These are phyloP conservation scores for Temnothorax curvispinosus DNA, from an alignment of 1,140 invertebrate species.

Conservation along the genomic window DNA sequence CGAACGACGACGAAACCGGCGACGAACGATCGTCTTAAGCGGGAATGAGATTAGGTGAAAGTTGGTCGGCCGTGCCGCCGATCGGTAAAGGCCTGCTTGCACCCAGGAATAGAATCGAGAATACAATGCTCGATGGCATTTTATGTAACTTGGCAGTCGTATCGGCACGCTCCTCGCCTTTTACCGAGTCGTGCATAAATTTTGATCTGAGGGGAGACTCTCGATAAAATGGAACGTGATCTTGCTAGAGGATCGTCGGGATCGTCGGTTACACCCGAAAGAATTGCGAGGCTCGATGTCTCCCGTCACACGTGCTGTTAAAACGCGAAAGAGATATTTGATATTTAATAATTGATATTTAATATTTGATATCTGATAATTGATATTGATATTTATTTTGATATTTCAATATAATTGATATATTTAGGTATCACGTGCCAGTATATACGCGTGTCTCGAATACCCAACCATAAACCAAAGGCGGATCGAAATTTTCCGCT, in stretches of 20 bases:
- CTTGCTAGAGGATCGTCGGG: neutral
- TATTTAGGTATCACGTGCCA: neutral
- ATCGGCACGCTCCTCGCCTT: constrained; percentile 30
- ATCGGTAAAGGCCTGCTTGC: constrained; percentile 57
- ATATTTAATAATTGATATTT: neutral
- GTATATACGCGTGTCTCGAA: no score
- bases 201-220: neutral
- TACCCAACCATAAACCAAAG: neutral
- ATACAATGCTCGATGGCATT: constrained; percentile 66
- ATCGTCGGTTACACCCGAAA: neutral
- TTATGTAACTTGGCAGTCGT: constrained; percentile 63
- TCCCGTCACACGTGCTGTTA: neutral
- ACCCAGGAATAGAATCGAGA: constrained; percentile 63
- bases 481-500: neutral
- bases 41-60: constrained; percentile 66
- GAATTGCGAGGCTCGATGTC: neutral
- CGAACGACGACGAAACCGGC: neutral
- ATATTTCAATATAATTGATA: neutral
- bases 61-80: constrained; percentile 51
- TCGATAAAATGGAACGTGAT: constrained; percentile 34
- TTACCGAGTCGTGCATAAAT: constrained; percentile 47
- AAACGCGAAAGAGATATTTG: neutral
- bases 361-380: neutral
- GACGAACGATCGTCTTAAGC: constrained; percentile 31
- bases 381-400: no score